Conservation (phyloP, 2,113 vertebrate species). For the Entomyzon cyanotis region DNA sequence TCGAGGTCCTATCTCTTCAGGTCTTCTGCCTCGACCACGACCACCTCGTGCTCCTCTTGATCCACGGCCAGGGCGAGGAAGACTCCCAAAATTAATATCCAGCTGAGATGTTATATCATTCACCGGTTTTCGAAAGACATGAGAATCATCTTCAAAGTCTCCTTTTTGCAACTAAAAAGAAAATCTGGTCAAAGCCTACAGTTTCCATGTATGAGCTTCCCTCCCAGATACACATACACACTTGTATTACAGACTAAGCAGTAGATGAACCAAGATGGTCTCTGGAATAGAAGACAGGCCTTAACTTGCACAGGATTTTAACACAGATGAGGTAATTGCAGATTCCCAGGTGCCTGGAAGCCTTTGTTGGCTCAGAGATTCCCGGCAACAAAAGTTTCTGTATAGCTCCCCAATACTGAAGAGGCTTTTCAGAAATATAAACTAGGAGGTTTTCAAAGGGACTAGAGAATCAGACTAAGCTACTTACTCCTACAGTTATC, state of each 20-base stretch:
- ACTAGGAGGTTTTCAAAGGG: not conserved
- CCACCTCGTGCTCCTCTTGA: slow-evolving; percentile 81
- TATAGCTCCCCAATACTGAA: not conserved
- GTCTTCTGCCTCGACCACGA: slow-evolving; percentile 61
- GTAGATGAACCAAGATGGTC: not conserved
- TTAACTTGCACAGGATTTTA: not conserved
- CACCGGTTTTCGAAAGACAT: slow-evolving; percentile 80
- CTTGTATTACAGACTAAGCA: not conserved
- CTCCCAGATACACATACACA: not conserved
- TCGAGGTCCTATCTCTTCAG: slow-evolving; percentile 20
- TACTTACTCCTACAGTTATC: not conserved
- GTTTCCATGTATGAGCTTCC: not conserved
- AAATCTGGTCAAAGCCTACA: not conserved
- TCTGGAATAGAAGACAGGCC: not conserved
- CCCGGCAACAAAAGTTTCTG: not conserved
- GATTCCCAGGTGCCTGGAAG: not conserved
- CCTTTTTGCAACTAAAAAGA: slow-evolving; percentile 72
- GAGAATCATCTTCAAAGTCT: slow-evolving; percentile 73
- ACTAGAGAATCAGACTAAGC: not conserved
- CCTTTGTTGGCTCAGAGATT: not conserved
- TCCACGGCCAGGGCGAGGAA: slow-evolving; percentile 81
- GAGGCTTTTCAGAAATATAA: not conserved
- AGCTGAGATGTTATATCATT: slow-evolving; percentile 94
- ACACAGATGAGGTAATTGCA: not conserved
- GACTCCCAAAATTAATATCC: slow-evolving; percentile 93